Conservation (phyloP, 2,888 invertebrate genomes). For the Hemistola chrysoprasaria region DNA sequence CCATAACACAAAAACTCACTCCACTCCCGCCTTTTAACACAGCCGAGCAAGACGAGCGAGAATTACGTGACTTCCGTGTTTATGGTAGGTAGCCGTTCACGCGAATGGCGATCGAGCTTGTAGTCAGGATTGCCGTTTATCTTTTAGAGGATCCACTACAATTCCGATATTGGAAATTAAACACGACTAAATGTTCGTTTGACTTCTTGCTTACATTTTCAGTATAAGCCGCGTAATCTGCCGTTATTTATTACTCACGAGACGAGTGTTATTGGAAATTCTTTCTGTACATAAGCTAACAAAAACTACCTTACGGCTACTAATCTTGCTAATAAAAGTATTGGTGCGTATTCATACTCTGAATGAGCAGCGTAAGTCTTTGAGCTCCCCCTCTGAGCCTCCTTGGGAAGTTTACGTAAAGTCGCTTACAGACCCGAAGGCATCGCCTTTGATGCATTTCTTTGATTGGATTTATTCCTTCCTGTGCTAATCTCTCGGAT, state of each 20-base stretch:
- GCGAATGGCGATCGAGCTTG: constrained; percentile 13
- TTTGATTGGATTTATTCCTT: constrained; percentile 18
- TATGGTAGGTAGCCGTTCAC: constrained; percentile 27
- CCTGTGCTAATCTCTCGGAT: constrained; percentile 3
- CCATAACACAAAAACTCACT: constrained; percentile 42
- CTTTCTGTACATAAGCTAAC: too few relatives aligned
- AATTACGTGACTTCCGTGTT: constrained; percentile 30
- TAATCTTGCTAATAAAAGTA: constrained; percentile 27
- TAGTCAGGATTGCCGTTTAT: constrained; percentile 1
- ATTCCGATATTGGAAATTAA: too few relatives aligned
- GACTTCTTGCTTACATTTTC: too few relatives aligned
- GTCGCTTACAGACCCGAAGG: constrained; percentile 16
- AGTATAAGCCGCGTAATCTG: too few relatives aligned
- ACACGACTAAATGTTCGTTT: too few relatives aligned
- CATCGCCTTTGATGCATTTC: constrained; percentile 16
- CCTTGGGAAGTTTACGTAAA: constrained; percentile 13
- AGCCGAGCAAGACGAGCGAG: constrained; percentile 24
- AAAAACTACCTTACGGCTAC: constrained; percentile 2
- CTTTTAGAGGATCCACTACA: not conserved
- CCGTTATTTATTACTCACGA: too few relatives aligned
- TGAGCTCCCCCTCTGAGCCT: constrained; percentile 9
- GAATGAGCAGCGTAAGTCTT: constrained; percentile 10
- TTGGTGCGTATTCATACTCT: constrained; percentile 16
- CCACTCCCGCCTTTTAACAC: constrained; percentile 29
- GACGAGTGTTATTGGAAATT: too few relatives aligned